A percentile compares a stretch with the other conserved stretches of the same genome.
Conservation (phyloP, 2,113 vertebrate species). For the Marmota flaviventris region DNA sequence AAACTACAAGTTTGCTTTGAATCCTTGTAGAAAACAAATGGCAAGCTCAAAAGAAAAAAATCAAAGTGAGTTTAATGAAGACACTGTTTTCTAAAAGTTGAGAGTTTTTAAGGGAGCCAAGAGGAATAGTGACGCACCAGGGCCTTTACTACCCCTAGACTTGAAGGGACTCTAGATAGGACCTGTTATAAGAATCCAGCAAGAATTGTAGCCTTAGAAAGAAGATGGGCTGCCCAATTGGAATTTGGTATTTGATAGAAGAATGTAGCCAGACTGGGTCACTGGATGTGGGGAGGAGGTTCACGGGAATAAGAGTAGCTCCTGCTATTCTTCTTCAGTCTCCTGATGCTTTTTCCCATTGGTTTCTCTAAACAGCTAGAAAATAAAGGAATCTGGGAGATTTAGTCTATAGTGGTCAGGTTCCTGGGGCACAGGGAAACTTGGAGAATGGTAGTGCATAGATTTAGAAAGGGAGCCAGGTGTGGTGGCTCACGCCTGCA, state of each 20-base stretch:
- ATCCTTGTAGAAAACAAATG: constrained; percentile 31
- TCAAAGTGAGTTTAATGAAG: constrained; percentile 50
- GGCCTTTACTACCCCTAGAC: background rate
- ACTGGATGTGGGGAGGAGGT: no score
- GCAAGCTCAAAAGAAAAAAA: constrained; percentile 51
- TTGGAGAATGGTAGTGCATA: background rate
- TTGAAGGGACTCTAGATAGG: background rate
- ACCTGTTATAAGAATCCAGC: background rate
- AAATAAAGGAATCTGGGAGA: background rate
- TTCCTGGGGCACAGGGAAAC: background rate
- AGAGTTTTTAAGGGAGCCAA: background rate
- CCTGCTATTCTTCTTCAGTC: background rate
- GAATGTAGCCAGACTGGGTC: background rate
- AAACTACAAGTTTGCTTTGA: constrained; percentile 47
- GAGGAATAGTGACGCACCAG: background rate
- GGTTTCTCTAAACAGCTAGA: background rate
- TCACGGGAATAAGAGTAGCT: background rate
- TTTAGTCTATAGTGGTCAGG: background rate
- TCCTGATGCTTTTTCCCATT: background rate
- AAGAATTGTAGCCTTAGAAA: background rate
- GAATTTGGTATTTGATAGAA: background rate
- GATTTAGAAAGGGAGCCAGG: background rate
- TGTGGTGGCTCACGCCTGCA: no score
- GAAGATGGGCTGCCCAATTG: background rate
- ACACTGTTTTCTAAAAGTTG: constrained; percentile 2